These are phyloP conservation scores for Ophonus ardosiacus DNA, from an alignment of 2,888 invertebrate genomes.

Conservation along the genomic window DNA sequence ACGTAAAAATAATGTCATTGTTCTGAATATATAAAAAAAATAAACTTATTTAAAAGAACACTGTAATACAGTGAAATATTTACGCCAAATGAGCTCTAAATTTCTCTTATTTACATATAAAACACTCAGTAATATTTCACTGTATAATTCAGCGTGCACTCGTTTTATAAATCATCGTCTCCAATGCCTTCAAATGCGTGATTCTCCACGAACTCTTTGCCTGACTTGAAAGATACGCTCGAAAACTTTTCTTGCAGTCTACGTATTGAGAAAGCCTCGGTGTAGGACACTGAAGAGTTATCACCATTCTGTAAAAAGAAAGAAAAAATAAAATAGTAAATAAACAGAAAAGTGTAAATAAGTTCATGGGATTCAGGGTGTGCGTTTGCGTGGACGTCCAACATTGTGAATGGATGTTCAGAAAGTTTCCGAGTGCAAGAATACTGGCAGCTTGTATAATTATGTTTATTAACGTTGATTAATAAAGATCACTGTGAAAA, in stretches of 20 bases:
- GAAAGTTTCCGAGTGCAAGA: too few relatives aligned
- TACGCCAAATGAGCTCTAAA: conserved; percentile 67
- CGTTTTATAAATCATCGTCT: conserved; percentile 90
- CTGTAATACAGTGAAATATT: conserved; percentile 65
- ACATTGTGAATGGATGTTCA: too few relatives aligned
- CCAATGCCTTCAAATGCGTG: conserved; percentile 97
- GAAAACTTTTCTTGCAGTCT: conserved; percentile 85
- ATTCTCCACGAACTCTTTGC: conserved; percentile 88
- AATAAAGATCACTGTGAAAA: too few relatives aligned
- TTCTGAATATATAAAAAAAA: conserved; percentile 4
- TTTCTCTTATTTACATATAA: conserved; percentile 67
- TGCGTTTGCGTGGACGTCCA: too few relatives aligned
- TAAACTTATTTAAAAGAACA: conserved; percentile 46
- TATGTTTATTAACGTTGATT: too few relatives aligned
- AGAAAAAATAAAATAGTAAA: neutral
- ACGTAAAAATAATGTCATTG: neutral
- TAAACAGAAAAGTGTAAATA: too few relatives aligned
- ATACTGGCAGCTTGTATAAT: too few relatives aligned
- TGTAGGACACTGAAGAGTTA: conserved; percentile 72
- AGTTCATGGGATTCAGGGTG: too few relatives aligned
- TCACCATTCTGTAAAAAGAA: conserved; percentile 79
- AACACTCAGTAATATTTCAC: conserved; percentile 58
- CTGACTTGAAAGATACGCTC: conserved; percentile 84
- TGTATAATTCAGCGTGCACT: neutral
- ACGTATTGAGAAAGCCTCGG: conserved; percentile 86